Evolutionary conservation across 2,797 vertebrate species (phyloP).

Genomic region (Capromys pilorides): DNA sequence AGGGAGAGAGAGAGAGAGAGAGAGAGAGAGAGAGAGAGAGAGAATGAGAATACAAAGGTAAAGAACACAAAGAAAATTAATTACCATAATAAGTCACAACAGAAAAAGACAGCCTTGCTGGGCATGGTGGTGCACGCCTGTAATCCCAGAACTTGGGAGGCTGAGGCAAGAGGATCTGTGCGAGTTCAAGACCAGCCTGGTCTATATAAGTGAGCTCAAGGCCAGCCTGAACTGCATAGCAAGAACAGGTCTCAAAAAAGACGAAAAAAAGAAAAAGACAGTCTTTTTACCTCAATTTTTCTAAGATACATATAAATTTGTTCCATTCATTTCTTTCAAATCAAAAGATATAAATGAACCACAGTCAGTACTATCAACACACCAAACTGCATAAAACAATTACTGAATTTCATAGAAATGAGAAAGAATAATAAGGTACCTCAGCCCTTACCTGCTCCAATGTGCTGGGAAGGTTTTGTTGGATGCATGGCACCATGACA

Average conservation of each 20-base stretch:
- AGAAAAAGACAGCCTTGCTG: too few relatives aligned
- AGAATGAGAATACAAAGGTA: too few relatives aligned
- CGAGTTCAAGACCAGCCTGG: too few relatives aligned
- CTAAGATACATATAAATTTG: conserved; percentile 14
- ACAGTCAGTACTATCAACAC: neutral
- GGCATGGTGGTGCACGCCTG: too few relatives aligned
- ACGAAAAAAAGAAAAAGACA: neutral
- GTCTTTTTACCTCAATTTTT: conserved; percentile 22
- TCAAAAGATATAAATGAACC: neutral
- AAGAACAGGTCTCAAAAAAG: too few relatives aligned
- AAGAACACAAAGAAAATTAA: conserved; percentile 25
- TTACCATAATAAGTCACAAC: conserved; percentile 26
- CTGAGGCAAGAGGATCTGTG: too few relatives aligned
- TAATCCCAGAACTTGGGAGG: too few relatives aligned
- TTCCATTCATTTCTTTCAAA: conserved; percentile 57
- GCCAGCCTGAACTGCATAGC: too few relatives aligned
- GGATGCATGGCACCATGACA: conserved; percentile 93
- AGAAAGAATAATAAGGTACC: neutral
- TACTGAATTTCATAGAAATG: conserved; percentile 29
- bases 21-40: too few relatives aligned
- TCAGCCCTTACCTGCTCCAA: conserved; percentile 88
- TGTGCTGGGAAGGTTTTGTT: conserved; percentile 92
- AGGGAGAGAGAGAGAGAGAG: too few relatives aligned
- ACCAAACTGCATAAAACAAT: neutral
- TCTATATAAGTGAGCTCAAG: too few relatives aligned